Conservation (phyloP, 2,113 vertebrate genomes). For the Tychaedon coryphoeus region DNA sequence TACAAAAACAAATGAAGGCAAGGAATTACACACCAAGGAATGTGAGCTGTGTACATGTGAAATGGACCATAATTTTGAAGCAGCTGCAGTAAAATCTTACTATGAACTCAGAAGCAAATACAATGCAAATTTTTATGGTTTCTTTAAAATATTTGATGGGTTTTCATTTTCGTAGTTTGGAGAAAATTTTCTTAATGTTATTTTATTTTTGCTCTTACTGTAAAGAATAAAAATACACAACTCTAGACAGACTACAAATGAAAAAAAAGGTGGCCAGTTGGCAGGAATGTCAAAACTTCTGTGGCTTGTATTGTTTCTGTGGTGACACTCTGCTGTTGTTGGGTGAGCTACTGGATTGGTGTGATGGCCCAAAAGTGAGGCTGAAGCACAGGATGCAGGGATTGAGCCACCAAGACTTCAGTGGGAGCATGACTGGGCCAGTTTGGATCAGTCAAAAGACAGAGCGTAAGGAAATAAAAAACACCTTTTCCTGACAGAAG, state of each 20-base stretch:
- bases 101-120: slow-evolving; percentile 64
- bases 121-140: slow-evolving; percentile 62
- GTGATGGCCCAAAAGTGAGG: background rate
- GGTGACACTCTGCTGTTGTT: slow-evolving; percentile 17
- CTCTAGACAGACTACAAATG: background rate
- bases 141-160: slow-evolving; percentile 32
- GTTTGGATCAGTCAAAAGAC: background rate
- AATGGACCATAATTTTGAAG: slow-evolving; percentile 51
- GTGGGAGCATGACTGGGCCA: background rate
- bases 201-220: slow-evolving; percentile 45
- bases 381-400: background rate
- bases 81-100: slow-evolving; percentile 57
- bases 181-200: slow-evolving; percentile 19
- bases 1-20: background rate
- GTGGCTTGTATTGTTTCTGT: slow-evolving; percentile 42
- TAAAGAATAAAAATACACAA: slow-evolving; percentile 27
- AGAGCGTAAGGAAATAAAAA: background rate
- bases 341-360: background rate
- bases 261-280: slow-evolving; percentile 17
- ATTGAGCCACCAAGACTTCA: background rate
- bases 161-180: slow-evolving; percentile 33
- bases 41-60: background rate
- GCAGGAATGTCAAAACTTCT: slow-evolving; percentile 27
- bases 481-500: background rate
- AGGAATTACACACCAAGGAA: background rate